phyloP scores from a whole-genome alignment of 2,888 invertebrate species.

The Deilephila porcellus region DNA sequence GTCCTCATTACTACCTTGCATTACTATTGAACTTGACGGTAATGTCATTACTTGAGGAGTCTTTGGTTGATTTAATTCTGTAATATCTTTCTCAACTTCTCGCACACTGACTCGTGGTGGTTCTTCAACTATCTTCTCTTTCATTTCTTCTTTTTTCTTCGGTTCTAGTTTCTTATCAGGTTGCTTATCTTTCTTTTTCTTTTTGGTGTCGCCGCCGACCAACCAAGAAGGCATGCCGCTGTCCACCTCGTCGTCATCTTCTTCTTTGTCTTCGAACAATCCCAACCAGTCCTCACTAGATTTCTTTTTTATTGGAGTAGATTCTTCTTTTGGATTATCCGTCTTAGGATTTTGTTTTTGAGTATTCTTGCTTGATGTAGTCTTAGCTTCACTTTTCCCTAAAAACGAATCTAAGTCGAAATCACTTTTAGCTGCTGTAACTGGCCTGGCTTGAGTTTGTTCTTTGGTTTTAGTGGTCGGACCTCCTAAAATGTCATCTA shows the following conservation, averaged over 20 bases:
- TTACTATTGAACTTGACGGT: slow-evolving; percentile 39
- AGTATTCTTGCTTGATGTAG: slow-evolving; percentile 51
- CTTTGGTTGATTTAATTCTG: slow-evolving; percentile 1
- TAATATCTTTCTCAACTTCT: slow-evolving; percentile 29
- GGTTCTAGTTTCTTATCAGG: slow-evolving; percentile 47
- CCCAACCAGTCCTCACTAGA: slow-evolving; percentile 77
- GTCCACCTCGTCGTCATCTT: slow-evolving; percentile 56
- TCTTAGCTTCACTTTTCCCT: slow-evolving; percentile 57
- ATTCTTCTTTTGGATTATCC: slow-evolving; percentile 58
- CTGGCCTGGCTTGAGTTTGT: slow-evolving; percentile 52
- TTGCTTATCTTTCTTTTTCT: slow-evolving; percentile 62
- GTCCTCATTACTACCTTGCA: slow-evolving; percentile 66
- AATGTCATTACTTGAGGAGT: slow-evolving; percentile 40
- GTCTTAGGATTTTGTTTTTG: slow-evolving; percentile 47
- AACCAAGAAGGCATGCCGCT: slow-evolving; percentile 76
- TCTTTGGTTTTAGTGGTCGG: slow-evolving; percentile 60
- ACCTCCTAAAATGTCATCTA: slow-evolving; percentile 84
- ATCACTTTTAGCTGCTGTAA: slow-evolving; percentile 62
- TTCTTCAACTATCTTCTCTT: slow-evolving; percentile 39
- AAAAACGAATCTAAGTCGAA: slow-evolving; percentile 70
- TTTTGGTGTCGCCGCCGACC: slow-evolving; percentile 61
- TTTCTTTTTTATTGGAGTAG: slow-evolving; percentile 57
- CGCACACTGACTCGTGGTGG: slow-evolving; percentile 36
- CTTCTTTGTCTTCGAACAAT: slow-evolving; percentile 71
- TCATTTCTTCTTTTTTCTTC: slow-evolving; percentile 36